Percentiles rank a stretch among this genome's conserved stretches.
These are phyloP conservation scores for Margarornis squamiger DNA, from an alignment of 2,797 vertebrate species.

Conservation along the genomic window DNA sequence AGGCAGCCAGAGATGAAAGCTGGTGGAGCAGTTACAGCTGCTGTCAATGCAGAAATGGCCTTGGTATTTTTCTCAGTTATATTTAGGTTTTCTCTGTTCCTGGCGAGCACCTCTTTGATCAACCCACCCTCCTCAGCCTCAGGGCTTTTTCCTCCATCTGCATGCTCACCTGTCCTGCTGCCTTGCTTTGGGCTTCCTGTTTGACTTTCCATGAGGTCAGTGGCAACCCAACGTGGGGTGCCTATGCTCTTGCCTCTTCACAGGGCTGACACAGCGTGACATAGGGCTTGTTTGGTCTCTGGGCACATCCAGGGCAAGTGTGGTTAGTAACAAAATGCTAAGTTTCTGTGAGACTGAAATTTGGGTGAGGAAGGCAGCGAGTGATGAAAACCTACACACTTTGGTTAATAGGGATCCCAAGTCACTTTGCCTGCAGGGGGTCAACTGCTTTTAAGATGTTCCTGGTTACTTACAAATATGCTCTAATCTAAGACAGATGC, in stretches of 20 bases:
- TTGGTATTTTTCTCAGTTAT: neutral
- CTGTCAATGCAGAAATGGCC: neutral
- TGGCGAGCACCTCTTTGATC: neutral
- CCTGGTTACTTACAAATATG: neutral
- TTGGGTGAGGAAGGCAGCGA: neutral
- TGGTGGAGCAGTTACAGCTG: neutral
- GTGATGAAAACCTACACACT: neutral
- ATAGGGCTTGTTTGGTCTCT: neutral
- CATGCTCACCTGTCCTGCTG: neutral
- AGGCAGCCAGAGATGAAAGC: neutral
- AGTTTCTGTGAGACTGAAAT: neutral
- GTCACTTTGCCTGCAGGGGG: neutral
- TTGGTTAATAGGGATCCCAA: neutral
- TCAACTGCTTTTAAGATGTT: neutral
- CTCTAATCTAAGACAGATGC: conserved; percentile 7
- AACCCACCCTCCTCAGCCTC: neutral
- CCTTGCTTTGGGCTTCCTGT: neutral
- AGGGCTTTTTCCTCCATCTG: neutral
- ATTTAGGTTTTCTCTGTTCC: neutral
- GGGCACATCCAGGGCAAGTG: neutral
- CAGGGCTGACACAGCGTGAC: neutral
- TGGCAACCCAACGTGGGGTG: neutral
- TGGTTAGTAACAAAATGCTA: neutral
- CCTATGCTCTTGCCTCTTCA: neutral
- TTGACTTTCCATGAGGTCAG: neutral